Conservation (phyloP, 2,888 invertebrate genomes). For the Ganaspis brasiliensis region DNA sequence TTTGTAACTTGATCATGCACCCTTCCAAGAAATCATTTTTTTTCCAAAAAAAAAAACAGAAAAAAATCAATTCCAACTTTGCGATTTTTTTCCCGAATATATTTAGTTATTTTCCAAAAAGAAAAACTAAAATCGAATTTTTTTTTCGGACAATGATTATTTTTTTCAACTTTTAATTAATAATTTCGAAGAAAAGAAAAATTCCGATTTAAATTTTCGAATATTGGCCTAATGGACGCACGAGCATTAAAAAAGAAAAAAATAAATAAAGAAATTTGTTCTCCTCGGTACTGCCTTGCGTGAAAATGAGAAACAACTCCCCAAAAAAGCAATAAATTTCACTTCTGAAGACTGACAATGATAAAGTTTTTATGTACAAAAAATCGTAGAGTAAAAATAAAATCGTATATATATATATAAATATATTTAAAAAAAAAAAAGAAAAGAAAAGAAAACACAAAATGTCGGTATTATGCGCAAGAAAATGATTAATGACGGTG, state of each 20-base stretch:
- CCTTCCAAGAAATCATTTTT: background rate
- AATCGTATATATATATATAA: background rate
- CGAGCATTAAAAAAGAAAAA: conserved; percentile 22
- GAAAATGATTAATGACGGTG: conserved; percentile 51
- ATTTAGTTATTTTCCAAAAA: background rate
- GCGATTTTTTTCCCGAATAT: background rate
- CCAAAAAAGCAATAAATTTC: no score
- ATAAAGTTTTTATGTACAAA: background rate
- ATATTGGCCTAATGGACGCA: background rate
- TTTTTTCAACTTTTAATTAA: background rate
- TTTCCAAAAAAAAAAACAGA: background rate
- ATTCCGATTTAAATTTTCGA: background rate
- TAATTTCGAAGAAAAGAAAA: background rate
- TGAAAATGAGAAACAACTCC: conserved; percentile 16
- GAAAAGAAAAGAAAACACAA: conserved; percentile 19
- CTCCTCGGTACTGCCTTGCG: conserved; percentile 31
- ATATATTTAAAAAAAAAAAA: conserved; percentile 24
- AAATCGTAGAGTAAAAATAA: background rate
- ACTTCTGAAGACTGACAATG: no score
- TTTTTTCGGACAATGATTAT: background rate
- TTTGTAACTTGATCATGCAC: conserved; percentile 30
- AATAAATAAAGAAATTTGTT: conserved; percentile 19
- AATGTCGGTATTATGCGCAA: conserved; percentile 18
- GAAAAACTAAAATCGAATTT: no score
- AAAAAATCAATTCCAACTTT: background rate